Evolutionary conservation across 1,140 invertebrate genomes (phyloP), one percentile per base, ranked within the genome.

Genomic region (Drosophila orena): DNA sequence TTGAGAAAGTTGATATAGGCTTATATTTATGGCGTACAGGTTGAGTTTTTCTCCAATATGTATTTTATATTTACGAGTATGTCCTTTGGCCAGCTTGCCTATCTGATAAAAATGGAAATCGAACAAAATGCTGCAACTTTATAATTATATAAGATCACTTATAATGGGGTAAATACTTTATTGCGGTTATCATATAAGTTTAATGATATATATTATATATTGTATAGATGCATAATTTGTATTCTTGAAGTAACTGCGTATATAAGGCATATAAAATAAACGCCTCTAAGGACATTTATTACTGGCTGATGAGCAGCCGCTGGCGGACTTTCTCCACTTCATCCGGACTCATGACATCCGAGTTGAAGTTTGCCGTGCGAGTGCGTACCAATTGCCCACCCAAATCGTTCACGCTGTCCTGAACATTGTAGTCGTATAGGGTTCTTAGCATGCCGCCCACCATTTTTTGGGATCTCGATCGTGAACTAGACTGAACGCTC

Each of bases 1-100:
- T 68, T 68, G 17, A 35, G 27, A 77, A 64, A 52, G 49, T 17
- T 11, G 8, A 17, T 34, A 1, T 34, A 17, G 7, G 17, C 8
- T n/a, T 17, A 17, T 17, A 7, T 50, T 50, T 50, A 50, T 34
- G 27, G 15, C 24, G 2, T 3, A 5, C n/a, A 5, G n/a, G 1
- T 34, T 5, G 27, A 17, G 7, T 27, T 7, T 5, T 8, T 7
- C 20, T 7, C 42, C 3, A 2, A 14, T 22, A 22, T 15, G n/a
- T 8, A 42, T 15, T 15, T 40, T 14, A 15, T 40, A 40, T 6
- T n/a, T 40, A n/a, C n/a, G n/a, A n/a, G n/a, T n/a, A n/a, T 15
- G 14, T 42, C 42, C 42, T 20, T 20, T 4, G 11, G 15, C 20
- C n/a, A n/a, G n/a, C n/a, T n/a, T n/a, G n/a, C n/a, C n/a, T n/a